Evolutionary conservation across 2,888 invertebrate species (phyloP).

Genomic region (Trachelus troglodyta): DNA sequence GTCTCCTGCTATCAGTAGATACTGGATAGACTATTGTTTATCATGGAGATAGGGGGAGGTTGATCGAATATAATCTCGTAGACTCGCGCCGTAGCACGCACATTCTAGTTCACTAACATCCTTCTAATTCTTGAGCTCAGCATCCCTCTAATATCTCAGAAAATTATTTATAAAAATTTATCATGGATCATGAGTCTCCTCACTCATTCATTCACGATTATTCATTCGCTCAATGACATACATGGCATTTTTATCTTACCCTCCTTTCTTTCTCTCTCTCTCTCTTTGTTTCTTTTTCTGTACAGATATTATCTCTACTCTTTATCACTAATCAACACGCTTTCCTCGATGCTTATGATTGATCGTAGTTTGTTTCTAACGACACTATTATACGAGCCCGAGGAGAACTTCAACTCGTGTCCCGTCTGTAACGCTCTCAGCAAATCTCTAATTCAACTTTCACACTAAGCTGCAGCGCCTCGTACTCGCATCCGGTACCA

Average conservation of each 20-base stretch:
- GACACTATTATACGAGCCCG: neutral
- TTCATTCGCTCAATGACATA: neutral
- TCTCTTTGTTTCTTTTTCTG: neutral
- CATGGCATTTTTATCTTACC: neutral
- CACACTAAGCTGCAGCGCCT: neutral
- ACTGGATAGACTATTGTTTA: neutral
- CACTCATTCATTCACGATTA: neutral
- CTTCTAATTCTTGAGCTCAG: neutral
- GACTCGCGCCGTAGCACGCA: conserved; percentile 66
- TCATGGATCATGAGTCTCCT: neutral
- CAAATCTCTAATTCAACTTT: neutral
- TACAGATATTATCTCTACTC: conserved; percentile 4
- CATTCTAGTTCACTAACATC: conserved; percentile 26
- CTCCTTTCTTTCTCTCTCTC: neutral
- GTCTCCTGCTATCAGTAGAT: neutral
- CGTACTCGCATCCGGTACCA: neutral
- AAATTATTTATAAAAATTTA: neutral
- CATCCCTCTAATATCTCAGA: neutral
- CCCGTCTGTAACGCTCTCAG: neutral
- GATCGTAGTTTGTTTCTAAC: neutral
- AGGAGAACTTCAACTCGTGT: neutral
- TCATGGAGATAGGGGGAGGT: neutral
- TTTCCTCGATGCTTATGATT: conserved; percentile 20
- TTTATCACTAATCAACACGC: conserved; percentile 9
- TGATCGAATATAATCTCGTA: conserved; percentile 42